Conservation (phyloP, 2,888 invertebrate genomes). For the Vanessa cardui region DNA sequence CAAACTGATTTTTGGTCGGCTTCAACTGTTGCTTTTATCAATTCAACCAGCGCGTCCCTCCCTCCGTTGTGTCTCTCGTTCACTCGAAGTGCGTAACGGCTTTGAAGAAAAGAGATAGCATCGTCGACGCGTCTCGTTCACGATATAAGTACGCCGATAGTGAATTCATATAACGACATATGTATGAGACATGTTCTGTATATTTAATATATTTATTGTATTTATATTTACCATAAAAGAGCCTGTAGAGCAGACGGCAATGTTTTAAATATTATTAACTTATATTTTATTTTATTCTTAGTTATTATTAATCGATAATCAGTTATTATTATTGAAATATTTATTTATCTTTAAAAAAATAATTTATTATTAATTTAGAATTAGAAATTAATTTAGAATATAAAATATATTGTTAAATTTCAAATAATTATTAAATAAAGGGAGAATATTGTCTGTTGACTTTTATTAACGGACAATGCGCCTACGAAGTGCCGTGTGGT, state of each 20-base stretch:
- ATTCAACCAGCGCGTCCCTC: slow-evolving; percentile 69
- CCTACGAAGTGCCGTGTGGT: too few relatives aligned
- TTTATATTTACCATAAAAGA: slow-evolving; percentile 36
- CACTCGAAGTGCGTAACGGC: slow-evolving; percentile 49
- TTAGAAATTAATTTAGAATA: too few relatives aligned
- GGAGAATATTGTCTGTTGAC: too few relatives aligned
- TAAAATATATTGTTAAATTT: too few relatives aligned
- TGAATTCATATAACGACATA: slow-evolving; percentile 32
- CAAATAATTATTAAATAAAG: too few relatives aligned
- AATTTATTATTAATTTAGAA: too few relatives aligned
- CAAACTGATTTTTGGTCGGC: slow-evolving; percentile 77
- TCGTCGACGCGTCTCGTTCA: slow-evolving; percentile 51
- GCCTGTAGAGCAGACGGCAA: slow-evolving; percentile 39
- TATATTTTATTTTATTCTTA: not conserved
- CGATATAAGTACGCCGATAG: slow-evolving; percentile 42
- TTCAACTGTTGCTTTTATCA: slow-evolving; percentile 81
- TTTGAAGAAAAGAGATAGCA: slow-evolving; percentile 62
- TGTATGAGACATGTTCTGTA: slow-evolving; percentile 35
- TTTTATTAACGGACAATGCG: too few relatives aligned
- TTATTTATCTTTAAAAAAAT: too few relatives aligned
- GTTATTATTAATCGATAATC: not conserved
- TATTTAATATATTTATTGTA: slow-evolving; percentile 19
- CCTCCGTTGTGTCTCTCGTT: slow-evolving; percentile 61
- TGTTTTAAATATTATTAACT: slow-evolving; percentile 33
- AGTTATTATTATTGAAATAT: not conserved